Base-by-base conservation (phyloP, 2,113 vertebrate genomes). In the Gallinago jamesoni region DNA sequence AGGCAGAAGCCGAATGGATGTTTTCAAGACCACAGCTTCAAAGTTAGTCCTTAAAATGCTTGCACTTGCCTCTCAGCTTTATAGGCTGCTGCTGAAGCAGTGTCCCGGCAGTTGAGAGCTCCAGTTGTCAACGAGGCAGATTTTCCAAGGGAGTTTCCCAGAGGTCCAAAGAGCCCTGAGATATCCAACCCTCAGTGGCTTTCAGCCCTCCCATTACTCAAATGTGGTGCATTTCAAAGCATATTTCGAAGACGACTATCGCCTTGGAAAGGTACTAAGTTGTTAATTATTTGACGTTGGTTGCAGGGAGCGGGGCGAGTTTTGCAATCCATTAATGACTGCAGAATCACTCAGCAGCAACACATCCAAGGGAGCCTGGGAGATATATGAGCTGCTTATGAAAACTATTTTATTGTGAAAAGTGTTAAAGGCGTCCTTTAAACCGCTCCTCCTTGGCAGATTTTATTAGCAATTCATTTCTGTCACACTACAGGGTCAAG, bases 371-470 rank as follows among this genome's bases (percentile, higher is more conserved):
- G 47, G 52, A 70, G 85, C n/a, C 52, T 39, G 64, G 68, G 88
- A 94, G 82, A 94, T 52, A 4, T 6, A 94, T 6, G 70, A 96
- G 82, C 68, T 96, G 96, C 66, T 92, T 33, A 64, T 63, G 73
- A 88, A 93, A 94, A 72, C 20, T 60, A 14, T 73, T 96, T 93
- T 57, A 59, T 92, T 84, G 68, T 92, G 69, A 55, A 33, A 90
- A 90, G 52, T 45, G 64, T 78, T 91, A 92, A 90, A 96, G 53
- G 56, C 39, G 18, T 87, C 76, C 77, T 87, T 94, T 53, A 89
- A 93, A 73, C 39, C 35, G n/a, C 39, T 90, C 60, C 64, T 92
- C 66, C 60, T 77, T 57, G 39, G 80, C 56, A 90, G 41, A 47
- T 72, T 89, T 78, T 87, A 89, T 68, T 82, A 48, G 69, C 64